These are phyloP conservation scores for Pseudorasbora parva DNA, from an alignment of 2,113 vertebrate species.

Conservation along the genomic window DNA sequence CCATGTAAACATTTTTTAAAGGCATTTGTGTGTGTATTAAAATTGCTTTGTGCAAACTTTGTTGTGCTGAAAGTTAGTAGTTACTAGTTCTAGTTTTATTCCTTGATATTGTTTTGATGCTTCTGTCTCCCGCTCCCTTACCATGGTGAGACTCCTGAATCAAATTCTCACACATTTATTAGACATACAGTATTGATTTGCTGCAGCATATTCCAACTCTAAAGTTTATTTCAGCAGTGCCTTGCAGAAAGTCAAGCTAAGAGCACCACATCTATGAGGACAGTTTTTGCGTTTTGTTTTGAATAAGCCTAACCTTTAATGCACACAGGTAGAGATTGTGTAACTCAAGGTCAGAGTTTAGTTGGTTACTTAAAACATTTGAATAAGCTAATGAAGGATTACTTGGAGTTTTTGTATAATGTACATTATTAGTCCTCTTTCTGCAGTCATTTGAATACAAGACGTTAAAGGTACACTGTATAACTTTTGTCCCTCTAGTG, in stretches of 20 bases:
- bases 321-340: neutral
- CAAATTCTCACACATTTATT: neutral
- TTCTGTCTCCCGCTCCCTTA: neutral
- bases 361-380: neutral
- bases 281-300: neutral
- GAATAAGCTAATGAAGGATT: neutral
- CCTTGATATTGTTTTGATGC: neutral
- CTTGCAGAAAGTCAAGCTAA: conserved; percentile 7
- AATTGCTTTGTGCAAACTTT: conserved; percentile 20
- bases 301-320: neutral
- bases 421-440: neutral
- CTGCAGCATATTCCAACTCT: neutral
- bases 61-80: neutral
- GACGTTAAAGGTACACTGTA: neutral
- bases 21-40: conserved; percentile 14
- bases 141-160: neutral
- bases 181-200: neutral
- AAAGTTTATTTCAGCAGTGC: neutral
- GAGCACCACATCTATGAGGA: neutral
- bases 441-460: neutral
- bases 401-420: neutral
- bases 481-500: no score
- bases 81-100: neutral
- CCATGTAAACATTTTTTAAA: neutral
- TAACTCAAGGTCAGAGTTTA: neutral